A percentile compares a stretch with the other conserved stretches of the same genome.
Conservation (phyloP, 2,113 vertebrate genomes). For the human (Homo sapiens) region DNA sequence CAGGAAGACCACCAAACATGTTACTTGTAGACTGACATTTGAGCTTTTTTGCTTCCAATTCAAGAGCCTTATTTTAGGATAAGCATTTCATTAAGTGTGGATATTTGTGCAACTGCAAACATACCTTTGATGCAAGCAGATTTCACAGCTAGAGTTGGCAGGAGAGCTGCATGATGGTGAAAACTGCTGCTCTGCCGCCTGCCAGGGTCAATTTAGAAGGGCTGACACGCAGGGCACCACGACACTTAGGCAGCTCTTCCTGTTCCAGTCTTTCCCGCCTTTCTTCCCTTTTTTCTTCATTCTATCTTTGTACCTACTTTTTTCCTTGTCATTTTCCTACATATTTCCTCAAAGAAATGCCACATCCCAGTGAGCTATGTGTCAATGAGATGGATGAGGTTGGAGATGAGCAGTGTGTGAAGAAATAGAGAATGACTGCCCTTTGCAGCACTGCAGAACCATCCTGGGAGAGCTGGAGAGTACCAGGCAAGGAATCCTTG, state of each 20-base stretch:
- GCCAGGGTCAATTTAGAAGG: background rate
- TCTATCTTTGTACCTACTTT: background rate
- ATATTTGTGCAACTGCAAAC: background rate
- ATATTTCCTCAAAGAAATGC: background rate
- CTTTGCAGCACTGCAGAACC: fast-evolving
- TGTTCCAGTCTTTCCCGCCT: fast-evolving
- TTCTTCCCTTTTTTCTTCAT: background rate
- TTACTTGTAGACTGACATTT: background rate
- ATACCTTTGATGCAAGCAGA: background rate
- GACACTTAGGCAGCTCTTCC: background rate
- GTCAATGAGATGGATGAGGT: background rate
- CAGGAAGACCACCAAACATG: background rate
- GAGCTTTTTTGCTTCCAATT: background rate
- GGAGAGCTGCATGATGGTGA: fast-evolving
- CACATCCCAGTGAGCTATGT: background rate
- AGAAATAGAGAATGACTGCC: fast-evolving
- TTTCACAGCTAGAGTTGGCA: fast-evolving
- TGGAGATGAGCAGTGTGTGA: background rate
- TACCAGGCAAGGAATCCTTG: fast-evolving
- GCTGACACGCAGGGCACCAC: background rate
- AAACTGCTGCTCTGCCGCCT: too few species aligned
- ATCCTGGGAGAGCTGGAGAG: background rate
- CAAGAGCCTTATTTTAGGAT: background rate
- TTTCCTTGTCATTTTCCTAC: background rate
- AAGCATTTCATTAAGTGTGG: background rate